Conservation (phyloP, 2,797 vertebrate genomes). For the Melanotaenia trifasciata region DNA sequence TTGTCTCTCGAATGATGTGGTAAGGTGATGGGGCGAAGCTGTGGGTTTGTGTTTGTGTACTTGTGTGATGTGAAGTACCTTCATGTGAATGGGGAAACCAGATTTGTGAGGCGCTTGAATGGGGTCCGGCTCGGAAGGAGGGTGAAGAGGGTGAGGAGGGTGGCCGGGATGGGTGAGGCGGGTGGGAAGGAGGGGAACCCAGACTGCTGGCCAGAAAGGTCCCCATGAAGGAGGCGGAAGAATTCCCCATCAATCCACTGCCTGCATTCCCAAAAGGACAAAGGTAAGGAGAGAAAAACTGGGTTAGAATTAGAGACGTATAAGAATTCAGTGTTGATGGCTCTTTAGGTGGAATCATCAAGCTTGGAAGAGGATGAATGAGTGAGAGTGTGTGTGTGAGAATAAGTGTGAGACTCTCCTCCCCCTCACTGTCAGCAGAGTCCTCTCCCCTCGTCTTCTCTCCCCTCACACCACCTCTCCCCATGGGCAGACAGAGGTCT, state of each 20-base stretch:
- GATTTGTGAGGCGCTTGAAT: conserved; percentile 94
- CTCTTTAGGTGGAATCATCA: conserved; percentile 56
- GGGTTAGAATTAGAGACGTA: conserved; percentile 55
- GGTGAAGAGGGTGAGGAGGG: conserved; percentile 91
- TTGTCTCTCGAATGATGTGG: conserved; percentile 15
- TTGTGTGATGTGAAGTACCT: conserved; percentile 83
- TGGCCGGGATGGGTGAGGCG: conserved; percentile 89
- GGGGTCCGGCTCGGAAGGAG: conserved; percentile 90
- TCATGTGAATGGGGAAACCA: conserved; percentile 98
- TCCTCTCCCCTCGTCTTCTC: conserved; percentile 57
- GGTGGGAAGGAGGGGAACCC: conserved; percentile 89
- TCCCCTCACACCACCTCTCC: conserved; percentile 71
- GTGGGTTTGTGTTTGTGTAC: conserved; percentile 37
- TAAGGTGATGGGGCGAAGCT: conserved; percentile 33
- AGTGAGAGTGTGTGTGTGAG: conserved; percentile 29
- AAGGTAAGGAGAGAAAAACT: conserved; percentile 70
- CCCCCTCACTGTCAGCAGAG: conserved; percentile 73
- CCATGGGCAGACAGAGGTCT: conserved; percentile 80
- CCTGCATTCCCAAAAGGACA: conserved; percentile 77
- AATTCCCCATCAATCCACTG: conserved; percentile 94
- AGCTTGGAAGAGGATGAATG: conserved; percentile 49
- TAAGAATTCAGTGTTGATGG: conserved; percentile 27
- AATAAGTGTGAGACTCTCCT: conserved; percentile 57
- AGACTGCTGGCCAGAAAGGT: conserved; percentile 95
- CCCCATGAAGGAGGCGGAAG: conserved; percentile 96